Percentiles rank a stretch among this genome's conserved stretches.
These are phyloP conservation scores for Brachyistius frenatus DNA, from an alignment of 2,113 vertebrate species.

Conservation along the genomic window DNA sequence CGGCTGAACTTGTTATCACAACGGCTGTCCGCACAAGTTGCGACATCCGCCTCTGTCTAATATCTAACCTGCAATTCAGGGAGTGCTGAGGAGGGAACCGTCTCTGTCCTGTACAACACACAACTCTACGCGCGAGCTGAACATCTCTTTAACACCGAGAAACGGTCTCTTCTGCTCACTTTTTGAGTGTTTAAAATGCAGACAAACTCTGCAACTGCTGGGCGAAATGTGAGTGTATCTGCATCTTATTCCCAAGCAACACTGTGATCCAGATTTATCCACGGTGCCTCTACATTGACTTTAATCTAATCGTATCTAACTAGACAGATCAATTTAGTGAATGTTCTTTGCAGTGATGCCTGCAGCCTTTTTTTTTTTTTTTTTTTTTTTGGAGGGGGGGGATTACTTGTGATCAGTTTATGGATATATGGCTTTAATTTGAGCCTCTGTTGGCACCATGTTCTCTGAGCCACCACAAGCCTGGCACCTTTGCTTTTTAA, in stretches of 20 bases:
- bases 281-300: constrained; percentile 12
- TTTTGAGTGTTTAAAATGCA: neutral
- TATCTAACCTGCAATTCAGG: constrained; percentile 61
- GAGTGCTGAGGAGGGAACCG: constrained; percentile 45
- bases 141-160: neutral
- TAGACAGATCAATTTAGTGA: constrained; percentile 37
- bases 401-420: constrained; percentile 24
- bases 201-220: neutral
- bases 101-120: neutral
- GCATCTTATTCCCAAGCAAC: neutral
- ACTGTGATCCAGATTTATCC: neutral
- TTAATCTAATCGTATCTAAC: constrained; percentile 38
- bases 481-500: neutral
- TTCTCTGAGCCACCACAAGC: neutral
- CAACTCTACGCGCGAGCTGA: neutral
- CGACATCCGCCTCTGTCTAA: constrained; percentile 63
- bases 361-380: neutral
- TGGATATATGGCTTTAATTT: constrained; percentile 35
- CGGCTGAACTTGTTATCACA: constrained; percentile 74
- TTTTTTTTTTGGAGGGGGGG: neutral
- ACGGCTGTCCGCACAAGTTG: constrained; percentile 58
- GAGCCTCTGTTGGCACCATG: neutral
- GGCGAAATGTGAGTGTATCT: neutral
- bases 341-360: constrained; percentile 21
- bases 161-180: neutral